phyloP scores from a whole-genome alignment of 2,113 vertebrate genomes.

The Struthidea cinerea region DNA sequence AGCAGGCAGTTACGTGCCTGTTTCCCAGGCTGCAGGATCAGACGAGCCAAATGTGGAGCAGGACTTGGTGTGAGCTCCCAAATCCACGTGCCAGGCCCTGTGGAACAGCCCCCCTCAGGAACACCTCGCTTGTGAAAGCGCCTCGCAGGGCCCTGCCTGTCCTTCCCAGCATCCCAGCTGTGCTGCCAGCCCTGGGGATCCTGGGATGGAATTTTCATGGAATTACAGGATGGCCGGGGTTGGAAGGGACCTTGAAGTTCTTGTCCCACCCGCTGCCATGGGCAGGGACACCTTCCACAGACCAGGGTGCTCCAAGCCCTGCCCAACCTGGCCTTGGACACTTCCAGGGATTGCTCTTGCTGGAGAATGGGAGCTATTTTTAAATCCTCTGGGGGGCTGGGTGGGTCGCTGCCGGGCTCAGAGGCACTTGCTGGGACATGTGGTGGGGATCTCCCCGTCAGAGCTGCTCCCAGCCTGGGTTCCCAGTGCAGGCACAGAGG shows the following conservation, averaged over 20 bases:
- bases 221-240: rapidly evolving
- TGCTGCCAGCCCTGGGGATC: neutral
- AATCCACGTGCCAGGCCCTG: rapidly evolving
- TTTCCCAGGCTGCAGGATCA: neutral
- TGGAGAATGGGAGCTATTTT: neutral
- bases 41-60: neutral
- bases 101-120: neutral
- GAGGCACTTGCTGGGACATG: constrained; percentile 27
- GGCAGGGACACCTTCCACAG: neutral
- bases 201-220: neutral
- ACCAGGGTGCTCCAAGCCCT: neutral
- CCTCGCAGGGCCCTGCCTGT: neutral
- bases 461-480: constrained; percentile 13
- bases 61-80: neutral
- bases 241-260: neutral
- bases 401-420: neutral
- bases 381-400: neutral
- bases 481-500: neutral
- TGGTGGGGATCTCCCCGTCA: neutral
- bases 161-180: neutral
- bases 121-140: rapidly evolving
- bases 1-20: neutral
- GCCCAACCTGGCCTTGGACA: neutral
- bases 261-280: neutral
- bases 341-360: neutral